phyloP scores from a whole-genome alignment of 2,797 vertebrate species.

The Setipinna tenuifilis region DNA sequence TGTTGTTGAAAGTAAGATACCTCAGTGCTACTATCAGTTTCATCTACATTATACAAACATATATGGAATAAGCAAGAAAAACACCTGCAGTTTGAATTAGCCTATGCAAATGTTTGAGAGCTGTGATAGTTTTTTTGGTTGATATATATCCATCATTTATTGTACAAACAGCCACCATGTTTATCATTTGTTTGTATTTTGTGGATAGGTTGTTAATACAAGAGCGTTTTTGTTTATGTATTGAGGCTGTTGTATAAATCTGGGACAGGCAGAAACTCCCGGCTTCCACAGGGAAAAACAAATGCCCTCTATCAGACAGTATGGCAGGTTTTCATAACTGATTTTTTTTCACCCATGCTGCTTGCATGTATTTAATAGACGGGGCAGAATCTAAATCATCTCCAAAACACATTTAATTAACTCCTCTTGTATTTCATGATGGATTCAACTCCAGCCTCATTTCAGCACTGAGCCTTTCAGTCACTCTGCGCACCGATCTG shows the following conservation, averaged over 20 bases:
- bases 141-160: not conserved
- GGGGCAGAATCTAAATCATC: not conserved
- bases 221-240: not conserved
- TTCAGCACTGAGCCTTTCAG: not conserved
- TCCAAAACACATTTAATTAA: slow-evolving; percentile 7
- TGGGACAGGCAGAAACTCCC: slow-evolving; percentile 35
- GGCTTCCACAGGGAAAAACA: slow-evolving; percentile 25
- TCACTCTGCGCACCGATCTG: not conserved
- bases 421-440: not conserved
- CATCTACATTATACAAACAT: too few relatives aligned
- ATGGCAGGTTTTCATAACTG: slow-evolving; percentile 36
- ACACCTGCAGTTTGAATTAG: not conserved
- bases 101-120: not conserved
- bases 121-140: not conserved
- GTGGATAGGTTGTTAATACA: not conserved
- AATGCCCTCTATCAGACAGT: slow-evolving; percentile 33
- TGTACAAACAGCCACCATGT: not conserved
- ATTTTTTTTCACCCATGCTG: slow-evolving; percentile 35
- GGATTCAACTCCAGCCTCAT: not conserved
- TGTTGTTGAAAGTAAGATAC: not conserved
- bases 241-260: slow-evolving; percentile 13
- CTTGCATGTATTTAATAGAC: slow-evolving; percentile 17
- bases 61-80: not conserved
- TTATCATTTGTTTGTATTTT: slow-evolving; percentile 3
- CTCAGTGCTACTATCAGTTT: not conserved